phyloP scores from a whole-genome alignment of 2,113 vertebrate species.

The Stercorarius parasiticus region DNA sequence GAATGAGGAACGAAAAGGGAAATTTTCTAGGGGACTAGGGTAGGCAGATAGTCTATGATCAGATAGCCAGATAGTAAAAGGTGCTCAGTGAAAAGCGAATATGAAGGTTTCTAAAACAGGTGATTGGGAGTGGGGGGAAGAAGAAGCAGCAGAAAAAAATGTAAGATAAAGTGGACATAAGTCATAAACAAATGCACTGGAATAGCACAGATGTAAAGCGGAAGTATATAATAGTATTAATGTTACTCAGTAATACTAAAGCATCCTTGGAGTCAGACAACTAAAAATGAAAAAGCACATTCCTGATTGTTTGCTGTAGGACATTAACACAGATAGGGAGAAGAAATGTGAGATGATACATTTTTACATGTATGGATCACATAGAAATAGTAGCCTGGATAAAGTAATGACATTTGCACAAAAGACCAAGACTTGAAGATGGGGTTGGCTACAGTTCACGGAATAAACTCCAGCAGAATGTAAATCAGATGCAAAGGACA shows the following conservation, averaged over 20 bases:
- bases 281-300: rapidly evolving
- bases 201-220: not conserved
- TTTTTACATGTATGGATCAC: not conserved
- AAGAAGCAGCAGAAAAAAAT: not conserved
- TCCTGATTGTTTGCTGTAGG: not conserved
- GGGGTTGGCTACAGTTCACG: not conserved
- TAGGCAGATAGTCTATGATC: not conserved
- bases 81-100: not conserved
- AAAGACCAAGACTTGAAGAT: not conserved
- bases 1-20: not conserved
- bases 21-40: not conserved
- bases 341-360: not conserved
- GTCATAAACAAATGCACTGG: not conserved
- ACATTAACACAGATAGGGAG: not conserved
- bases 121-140: rapidly evolving
- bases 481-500: not conserved
- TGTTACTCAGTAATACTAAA: not conserved
- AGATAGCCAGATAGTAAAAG: not conserved
- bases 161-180: not conserved
- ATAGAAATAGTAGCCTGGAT: not conserved
- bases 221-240: not conserved
- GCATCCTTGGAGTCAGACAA: not conserved
- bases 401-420: not conserved
- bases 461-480: not conserved
- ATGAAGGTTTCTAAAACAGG: not conserved